Evolutionary conservation across 2,113 vertebrate species (phyloP), one percentile per base, ranked within the genome.

Genomic region (Centrocercus urophasianus): DNA sequence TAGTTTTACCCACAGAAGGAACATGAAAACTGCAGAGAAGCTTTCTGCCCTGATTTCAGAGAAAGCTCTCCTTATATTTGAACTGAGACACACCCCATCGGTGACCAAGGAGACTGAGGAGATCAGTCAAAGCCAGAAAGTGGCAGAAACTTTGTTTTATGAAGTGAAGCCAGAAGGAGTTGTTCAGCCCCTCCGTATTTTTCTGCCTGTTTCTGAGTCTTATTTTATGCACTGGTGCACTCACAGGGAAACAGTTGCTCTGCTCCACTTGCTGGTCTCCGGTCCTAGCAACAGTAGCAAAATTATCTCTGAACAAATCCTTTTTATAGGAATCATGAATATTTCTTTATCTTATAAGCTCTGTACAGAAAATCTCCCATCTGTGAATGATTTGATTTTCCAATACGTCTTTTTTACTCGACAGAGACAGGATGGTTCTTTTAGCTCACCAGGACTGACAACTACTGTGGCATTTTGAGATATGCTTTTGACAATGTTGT

Each of bases 381-480:
- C 88, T 93, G 91, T 93, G 88, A 88, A 95, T 90, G 28, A 96
- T 95, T 74, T 91, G 83, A 93, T 96, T 96, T 95, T 94, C 88
- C 88, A 88, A 86, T 63, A 86, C 57, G 79, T 83, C 84, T 83
- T 93, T 93, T 88, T 86, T 16, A 81, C 57, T 95, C 61, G 30
- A 83, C 48, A 86, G 54, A 81, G 72, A 36, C 79, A 86, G 52
- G 30, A 83, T 13, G 45, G 73, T 83, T 88, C 60, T 86, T 80
- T 80, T 52, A 95, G 72, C 81, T 89, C 78, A 93, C 40, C 47
- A 80, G 82, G 34, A 48, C 52, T 91, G 93, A 93, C 87, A 91
- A 28, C 42, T 69, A 43, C 52, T 65, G 52, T 61, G 71, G 72
- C 79, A 83, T 93, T 95, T 91, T 72, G 75, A 81, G 57, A 81